Evolutionary conservation across 2,888 invertebrate genomes (phyloP).

Genomic region (Melieria picta): DNA sequence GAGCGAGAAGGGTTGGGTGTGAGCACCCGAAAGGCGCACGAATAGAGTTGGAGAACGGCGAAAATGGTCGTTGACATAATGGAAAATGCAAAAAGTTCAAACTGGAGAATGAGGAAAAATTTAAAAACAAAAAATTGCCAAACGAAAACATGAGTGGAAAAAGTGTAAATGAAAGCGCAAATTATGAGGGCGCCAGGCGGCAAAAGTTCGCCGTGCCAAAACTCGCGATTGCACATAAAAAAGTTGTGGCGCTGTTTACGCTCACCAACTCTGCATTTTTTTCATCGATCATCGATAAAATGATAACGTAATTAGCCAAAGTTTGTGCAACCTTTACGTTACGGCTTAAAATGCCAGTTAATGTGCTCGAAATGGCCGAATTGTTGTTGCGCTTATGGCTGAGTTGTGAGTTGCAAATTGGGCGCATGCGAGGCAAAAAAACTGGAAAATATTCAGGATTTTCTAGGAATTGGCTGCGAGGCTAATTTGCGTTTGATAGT

Average conservation of each 20-base stretch:
- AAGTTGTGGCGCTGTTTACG: background rate
- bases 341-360: no score
- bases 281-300: background rate
- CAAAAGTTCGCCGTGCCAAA: no score
- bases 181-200: no score
- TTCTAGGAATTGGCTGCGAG: no score
- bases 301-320: constrained; percentile 4
- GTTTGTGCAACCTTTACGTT: background rate
- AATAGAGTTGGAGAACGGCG: background rate
- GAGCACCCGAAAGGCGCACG: background rate
- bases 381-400: no score
- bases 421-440: no score
- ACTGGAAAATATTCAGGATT: no score
- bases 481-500: no score
- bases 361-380: no score
- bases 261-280: background rate
- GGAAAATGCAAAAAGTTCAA: background rate
- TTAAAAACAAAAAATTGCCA: background rate
- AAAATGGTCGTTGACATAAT: background rate
- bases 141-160: background rate
- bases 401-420: no score
- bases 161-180: background rate
- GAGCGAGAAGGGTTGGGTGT: no score
- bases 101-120: background rate
- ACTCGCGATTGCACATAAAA: background rate